phyloP scores from a whole-genome alignment of 2,888 invertebrate genomes.

The Synergus umbraculus region DNA sequence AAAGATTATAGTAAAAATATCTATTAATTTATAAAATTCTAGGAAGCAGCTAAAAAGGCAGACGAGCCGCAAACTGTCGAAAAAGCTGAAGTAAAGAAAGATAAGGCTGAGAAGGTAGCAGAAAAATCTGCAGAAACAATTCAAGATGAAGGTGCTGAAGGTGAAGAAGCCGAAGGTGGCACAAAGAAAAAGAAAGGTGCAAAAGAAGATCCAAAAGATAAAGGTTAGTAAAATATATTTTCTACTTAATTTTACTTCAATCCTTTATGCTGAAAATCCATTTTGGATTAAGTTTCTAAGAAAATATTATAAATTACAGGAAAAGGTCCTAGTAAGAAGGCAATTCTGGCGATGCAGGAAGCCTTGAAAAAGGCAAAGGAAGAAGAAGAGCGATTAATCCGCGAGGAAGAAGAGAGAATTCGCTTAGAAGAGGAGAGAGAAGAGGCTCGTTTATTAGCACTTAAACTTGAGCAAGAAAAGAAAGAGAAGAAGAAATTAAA shows the following conservation, averaged over 20 bases:
- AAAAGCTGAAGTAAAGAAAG: constrained; percentile 47
- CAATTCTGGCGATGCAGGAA: constrained; percentile 95
- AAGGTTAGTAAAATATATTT: constrained; percentile 60
- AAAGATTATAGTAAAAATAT: not conserved
- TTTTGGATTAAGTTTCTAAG: constrained; percentile 24
- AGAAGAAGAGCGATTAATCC: constrained; percentile 88
- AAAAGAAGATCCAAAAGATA: constrained; percentile 78
- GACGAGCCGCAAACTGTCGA: constrained; percentile 73
- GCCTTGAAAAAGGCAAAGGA: constrained; percentile 91
- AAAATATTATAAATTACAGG: constrained; percentile 58
- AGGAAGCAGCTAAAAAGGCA: constrained; percentile 68
- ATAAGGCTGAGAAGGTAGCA: constrained; percentile 49
- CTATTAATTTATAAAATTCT: constrained; percentile 42
- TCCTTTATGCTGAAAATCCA: constrained; percentile 9
- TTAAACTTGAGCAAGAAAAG: constrained; percentile 89
- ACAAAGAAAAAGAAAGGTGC: constrained; percentile 78
- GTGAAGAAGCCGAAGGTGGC: constrained; percentile 77
- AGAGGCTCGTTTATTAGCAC: constrained; percentile 85
- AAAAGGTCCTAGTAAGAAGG: constrained; percentile 89
- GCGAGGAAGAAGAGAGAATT: constrained; percentile 90
- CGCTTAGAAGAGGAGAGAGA: constrained; percentile 87
- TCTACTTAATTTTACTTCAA: constrained; percentile 21
- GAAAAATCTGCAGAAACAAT: constrained; percentile 53
- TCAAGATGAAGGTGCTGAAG: constrained; percentile 59
- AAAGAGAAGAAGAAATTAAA: constrained; percentile 94